Evolutionary conservation across 2,888 invertebrate genomes (phyloP), one percentile per base, ranked within the genome.

Genomic region (Dasypolia templi): DNA sequence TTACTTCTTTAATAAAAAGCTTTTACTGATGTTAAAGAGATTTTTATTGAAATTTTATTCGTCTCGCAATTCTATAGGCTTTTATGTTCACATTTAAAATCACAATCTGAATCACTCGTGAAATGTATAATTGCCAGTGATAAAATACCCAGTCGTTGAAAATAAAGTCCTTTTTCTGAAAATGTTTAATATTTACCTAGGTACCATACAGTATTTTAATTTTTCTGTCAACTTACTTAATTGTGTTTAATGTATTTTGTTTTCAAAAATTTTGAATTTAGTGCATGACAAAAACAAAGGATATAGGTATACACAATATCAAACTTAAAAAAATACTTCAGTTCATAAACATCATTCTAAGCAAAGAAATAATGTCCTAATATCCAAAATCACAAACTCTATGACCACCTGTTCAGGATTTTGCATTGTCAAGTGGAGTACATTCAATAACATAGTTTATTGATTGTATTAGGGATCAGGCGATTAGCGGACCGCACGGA

Each of bases 1-100:
- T 78, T 46, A 62, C 77, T 76, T 78, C 76, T 77, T 77, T 56
- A 55, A 56, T 77, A 78, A 82, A 77, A 82, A 26, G 14, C 49
- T 68, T 46, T 39, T 44, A 61, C 49, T 26, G 53, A 49, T 49
- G 14, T 35, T 58, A 53, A 72, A 72, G 77, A 46, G 1, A 46
- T 26, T 62, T 78, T 83, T 59, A 67, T 55, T 67, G 49, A 83
- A 80, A 79, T 53, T 58, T 67, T 68, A 83, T 67, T 64, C 66
- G 73, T 73, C 59, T 66, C 29, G 32, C 44, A 63, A 44, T 72
- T 55, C 53, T 51, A 63, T 17, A 51, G 29, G 39, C 26, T 26
- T 80, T 79, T 59, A 83, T 64, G 65, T 65, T 68, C 67, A 14
- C 22, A 64, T 79, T 78, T 67, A 51, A 73, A 68, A 61, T 80